Conservation (phyloP, 1,140 invertebrate genomes). For the Drosophila auraria region DNA sequence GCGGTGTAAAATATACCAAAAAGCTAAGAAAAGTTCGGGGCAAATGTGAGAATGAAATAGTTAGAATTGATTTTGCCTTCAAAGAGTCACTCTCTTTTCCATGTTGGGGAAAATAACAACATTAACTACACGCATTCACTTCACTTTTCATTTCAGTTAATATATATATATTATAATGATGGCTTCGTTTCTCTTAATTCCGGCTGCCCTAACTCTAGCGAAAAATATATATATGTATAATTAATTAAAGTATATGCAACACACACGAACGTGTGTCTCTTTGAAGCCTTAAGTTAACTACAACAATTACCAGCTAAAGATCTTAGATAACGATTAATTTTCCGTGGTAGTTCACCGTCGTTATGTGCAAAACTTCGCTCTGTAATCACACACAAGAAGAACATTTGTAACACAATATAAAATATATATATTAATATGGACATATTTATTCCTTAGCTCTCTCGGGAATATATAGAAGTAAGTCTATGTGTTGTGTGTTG, state of each 20-base stretch:
- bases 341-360: conserved; percentile 50
- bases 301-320: conserved; percentile 68
- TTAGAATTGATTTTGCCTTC: conserved; percentile 16
- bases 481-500: conserved; percentile 42
- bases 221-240: conserved; percentile 41
- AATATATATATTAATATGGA: conserved; percentile 60
- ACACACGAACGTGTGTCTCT: conserved; percentile 46
- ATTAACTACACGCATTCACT: conserved; percentile 25
- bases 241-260: conserved; percentile 56
- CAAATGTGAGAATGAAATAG: conserved; percentile 14
- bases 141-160: conserved; percentile 34
- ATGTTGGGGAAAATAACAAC: conserved; percentile 21
- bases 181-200: conserved; percentile 28
- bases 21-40: conserved; percentile 36
- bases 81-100: conserved; percentile 16
- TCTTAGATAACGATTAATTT: conserved; percentile 73
- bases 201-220: conserved; percentile 43
- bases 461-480: conserved; percentile 52
- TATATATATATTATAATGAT: conserved; percentile 31
- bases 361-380: conserved; percentile 34
- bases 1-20: conserved; percentile 45
- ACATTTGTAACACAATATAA: conserved; percentile 56
- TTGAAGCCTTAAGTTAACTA: conserved; percentile 64
- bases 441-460: conserved; percentile 51
- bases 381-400: conserved; percentile 56